Conservation (phyloP, 2,797 vertebrate genomes). For the Melanotaenia nigrans region DNA sequence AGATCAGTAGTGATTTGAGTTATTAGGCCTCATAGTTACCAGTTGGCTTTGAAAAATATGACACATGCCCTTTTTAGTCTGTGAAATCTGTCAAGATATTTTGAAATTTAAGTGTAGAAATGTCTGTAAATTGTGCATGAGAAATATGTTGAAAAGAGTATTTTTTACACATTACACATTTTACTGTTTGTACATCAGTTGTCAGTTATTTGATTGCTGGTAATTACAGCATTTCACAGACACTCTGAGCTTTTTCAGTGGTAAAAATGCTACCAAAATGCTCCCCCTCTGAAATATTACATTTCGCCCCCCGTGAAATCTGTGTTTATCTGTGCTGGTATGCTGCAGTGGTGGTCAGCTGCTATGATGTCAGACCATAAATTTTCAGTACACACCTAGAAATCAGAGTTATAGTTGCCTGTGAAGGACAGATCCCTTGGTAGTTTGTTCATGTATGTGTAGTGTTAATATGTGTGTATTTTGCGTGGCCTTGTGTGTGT, state of each 20-base stretch:
- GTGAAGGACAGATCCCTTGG: conserved; percentile 66
- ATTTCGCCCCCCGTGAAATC: conserved; percentile 60
- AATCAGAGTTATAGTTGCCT: conserved; percentile 71
- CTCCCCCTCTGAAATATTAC: conserved; percentile 2
- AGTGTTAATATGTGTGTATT: conserved; percentile 23
- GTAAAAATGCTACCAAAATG: neutral
- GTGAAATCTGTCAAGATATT: neutral
- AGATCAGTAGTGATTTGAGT: neutral
- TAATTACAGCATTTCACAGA: conserved; percentile 3
- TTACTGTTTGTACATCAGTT: neutral
- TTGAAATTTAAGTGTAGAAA: neutral
- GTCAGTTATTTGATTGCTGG: neutral
- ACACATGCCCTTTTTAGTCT: neutral
- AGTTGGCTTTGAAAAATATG: neutral
- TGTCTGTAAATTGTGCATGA: neutral
- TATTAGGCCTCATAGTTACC: neutral
- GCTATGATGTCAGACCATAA: conserved; percentile 51
- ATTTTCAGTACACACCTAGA: conserved; percentile 63
- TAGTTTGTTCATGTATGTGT: conserved; percentile 32
- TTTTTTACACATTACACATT: neutral
- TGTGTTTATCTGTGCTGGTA: conserved; percentile 60
- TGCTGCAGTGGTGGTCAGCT: conserved; percentile 40
- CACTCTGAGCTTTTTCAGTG: neutral
- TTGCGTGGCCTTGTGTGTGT: conserved; percentile 40
- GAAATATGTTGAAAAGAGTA: neutral